These are phyloP conservation scores for Ptychodera flava DNA, from an alignment of 35 echinoderm and acorn worm species.

Conservation along the genomic window DNA sequence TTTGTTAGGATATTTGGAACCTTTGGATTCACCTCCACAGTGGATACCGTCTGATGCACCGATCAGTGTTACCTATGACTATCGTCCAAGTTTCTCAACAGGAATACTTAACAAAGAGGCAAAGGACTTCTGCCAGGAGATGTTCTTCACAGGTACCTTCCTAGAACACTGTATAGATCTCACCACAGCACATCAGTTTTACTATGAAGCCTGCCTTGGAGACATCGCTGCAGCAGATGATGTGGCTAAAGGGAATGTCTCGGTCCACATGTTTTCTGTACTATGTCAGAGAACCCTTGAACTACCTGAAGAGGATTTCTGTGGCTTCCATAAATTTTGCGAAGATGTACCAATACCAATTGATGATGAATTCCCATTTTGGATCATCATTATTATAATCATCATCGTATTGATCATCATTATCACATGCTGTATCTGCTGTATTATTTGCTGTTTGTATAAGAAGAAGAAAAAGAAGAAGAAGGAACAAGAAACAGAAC, in stretches of 20 bases:
- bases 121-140: not conserved
- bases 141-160: conserved; percentile 36
- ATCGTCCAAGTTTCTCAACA: conserved; percentile 16
- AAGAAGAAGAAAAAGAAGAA: not conserved
- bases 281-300: conserved; percentile 33
- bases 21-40: not conserved
- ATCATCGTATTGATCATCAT: not conserved
- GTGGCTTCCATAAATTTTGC: conserved; percentile 15
- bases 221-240: conserved; percentile 49
- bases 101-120: conserved; percentile 18
- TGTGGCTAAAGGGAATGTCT: conserved; percentile 27
- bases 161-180: conserved; percentile 34
- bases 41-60: conserved; percentile 62
- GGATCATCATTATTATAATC: not conserved
- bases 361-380: not conserved
- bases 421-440: not conserved
- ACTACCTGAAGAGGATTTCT: conserved; percentile 35
- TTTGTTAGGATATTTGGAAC: not conserved
- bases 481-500: not conserved
- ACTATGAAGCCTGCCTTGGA: conserved; percentile 45
- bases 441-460: not conserved
- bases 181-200: conserved; percentile 39
- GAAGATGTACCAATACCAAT: not conserved
- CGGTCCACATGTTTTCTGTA: conserved; percentile 60
- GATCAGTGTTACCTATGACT: conserved; percentile 17